Percentiles rank a stretch among this genome's conserved stretches.
Evolutionary conservation across 2,888 invertebrate genomes (phyloP).

Genomic region (Dioctria linearis): DNA sequence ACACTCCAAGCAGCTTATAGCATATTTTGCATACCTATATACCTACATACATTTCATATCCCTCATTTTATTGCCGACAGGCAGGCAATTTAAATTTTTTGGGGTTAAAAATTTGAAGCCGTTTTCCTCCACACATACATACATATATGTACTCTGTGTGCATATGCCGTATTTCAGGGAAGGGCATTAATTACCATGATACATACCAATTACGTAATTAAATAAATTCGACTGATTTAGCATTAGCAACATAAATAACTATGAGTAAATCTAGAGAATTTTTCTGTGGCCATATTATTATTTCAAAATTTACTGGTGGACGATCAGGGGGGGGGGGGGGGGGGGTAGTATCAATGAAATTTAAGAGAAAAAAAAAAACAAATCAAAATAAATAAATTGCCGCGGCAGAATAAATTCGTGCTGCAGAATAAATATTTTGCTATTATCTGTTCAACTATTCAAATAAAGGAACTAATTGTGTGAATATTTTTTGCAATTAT

Average conservation of each 20-base stretch:
- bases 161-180: too few relatives aligned
- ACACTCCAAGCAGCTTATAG: too few relatives aligned
- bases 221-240: not conserved
- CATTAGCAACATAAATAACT: conserved; percentile 7
- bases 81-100: too few relatives aligned
- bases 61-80: too few relatives aligned
- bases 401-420: not conserved
- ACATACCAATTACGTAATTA: conserved; percentile 12
- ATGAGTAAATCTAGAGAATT: not conserved
- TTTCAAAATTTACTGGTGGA: too few relatives aligned
- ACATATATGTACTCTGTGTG: too few relatives aligned
- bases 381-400: not conserved
- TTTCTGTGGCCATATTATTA: not conserved
- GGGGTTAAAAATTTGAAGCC: too few relatives aligned
- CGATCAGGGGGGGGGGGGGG: not conserved
- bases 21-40: too few relatives aligned
- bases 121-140: too few relatives aligned
- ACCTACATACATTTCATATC: too few relatives aligned
- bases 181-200: not conserved
- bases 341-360: not conserved
- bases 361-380: not conserved
- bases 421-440: not conserved
- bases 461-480: not conserved
- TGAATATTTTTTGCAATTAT: too few relatives aligned
- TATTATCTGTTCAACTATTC: not conserved